Conservation (phyloP, 1,140 invertebrate genomes). For the Danaus plexippus region DNA sequence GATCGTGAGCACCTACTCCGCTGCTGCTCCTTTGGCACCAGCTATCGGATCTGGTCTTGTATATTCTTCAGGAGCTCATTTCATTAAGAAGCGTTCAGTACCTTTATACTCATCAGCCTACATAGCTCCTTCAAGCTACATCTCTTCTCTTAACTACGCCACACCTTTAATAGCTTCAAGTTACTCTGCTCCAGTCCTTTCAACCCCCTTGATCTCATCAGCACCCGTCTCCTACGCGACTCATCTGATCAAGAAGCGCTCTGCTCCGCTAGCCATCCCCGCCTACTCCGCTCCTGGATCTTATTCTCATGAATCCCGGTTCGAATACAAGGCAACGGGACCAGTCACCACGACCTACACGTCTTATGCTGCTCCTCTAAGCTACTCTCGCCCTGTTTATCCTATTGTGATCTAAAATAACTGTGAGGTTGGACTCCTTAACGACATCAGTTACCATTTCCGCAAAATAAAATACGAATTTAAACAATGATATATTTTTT, state of each 20-base stretch:
- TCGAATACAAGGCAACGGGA: constrained; percentile 32
- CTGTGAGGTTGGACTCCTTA: too few species aligned
- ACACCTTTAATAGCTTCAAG: too few species aligned
- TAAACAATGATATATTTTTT: too few species aligned
- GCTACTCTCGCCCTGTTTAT: constrained; percentile 21
- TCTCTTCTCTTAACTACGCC: constrained; percentile 5
- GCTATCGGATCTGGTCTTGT: constrained; percentile 14
- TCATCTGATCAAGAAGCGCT: constrained; percentile 21
- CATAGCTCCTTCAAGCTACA: constrained; percentile 4
- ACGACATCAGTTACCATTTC: too few species aligned
- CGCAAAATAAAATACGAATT: too few species aligned
- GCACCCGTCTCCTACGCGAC: too few species aligned
- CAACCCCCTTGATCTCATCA: too few species aligned
- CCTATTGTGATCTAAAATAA: too few species aligned
- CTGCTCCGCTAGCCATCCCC: constrained; percentile 27
- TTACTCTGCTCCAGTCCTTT: too few species aligned
- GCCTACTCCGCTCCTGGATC: constrained; percentile 32
- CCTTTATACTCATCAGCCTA: not conserved
- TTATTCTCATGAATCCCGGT: constrained; percentile 38
- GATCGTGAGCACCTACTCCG: constrained; percentile 13
- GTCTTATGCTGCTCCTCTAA: constrained; percentile 36
- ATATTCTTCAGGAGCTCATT: constrained; percentile 27
- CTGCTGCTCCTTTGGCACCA: not conserved
- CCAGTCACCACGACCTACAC: constrained; percentile 25
- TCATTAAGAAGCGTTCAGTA: constrained; percentile 31